Evolutionary conservation across 2,797 vertebrate genomes (phyloP).

Genomic region (Uromys caudimaculatus): DNA sequence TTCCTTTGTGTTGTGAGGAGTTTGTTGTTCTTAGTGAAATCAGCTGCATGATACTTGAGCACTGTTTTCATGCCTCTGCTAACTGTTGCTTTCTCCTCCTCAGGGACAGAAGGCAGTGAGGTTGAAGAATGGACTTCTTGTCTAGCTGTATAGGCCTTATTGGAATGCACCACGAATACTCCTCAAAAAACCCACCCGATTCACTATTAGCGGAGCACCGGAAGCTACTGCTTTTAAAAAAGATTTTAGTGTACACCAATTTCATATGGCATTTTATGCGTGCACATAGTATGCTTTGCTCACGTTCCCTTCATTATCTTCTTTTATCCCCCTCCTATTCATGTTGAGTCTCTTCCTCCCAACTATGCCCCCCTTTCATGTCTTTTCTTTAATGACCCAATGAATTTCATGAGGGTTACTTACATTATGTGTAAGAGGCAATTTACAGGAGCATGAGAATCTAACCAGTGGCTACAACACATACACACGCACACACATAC

Average conservation of each 20-base stretch:
- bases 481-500: neutral
- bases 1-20: conserved; percentile 1
- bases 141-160: conserved; percentile 80
- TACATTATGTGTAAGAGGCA: neutral
- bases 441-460: neutral
- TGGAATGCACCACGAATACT: conserved; percentile 82
- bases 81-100: conserved; percentile 47
- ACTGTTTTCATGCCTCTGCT: conserved; percentile 29
- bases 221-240: conserved; percentile 72
- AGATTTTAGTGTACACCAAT: neutral
- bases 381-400: neutral
- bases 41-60: neutral
- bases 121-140: conserved; percentile 68
- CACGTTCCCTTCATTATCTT: neutral
- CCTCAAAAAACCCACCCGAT: conserved; percentile 78
- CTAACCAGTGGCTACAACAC: neutral
- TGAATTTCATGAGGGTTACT: neutral
- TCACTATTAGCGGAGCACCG: conserved; percentile 81
- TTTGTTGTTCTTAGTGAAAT: conserved; percentile 57
- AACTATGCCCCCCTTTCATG: neutral
- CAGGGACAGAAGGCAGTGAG: neutral
- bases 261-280: neutral
- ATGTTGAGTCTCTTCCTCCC: neutral
- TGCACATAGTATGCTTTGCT: neutral
- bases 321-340: neutral